Evolutionary conservation across 2,888 invertebrate genomes (phyloP).

Genomic region (Ectemnius cavifrons): DNA sequence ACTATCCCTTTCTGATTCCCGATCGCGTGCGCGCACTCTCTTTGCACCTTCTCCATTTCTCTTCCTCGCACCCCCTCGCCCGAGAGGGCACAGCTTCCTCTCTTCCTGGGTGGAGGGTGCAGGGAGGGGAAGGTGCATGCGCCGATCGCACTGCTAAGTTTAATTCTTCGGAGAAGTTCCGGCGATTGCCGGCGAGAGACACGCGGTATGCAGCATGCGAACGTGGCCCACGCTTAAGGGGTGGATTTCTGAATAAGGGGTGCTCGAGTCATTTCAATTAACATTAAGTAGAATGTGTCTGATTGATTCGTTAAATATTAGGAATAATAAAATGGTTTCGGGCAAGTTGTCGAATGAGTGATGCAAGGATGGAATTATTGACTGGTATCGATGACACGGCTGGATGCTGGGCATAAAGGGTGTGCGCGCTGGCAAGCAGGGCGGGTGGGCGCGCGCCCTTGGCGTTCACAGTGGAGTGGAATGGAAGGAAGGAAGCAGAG

Average conservation of each 20-base stretch:
- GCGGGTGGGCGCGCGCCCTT: too few relatives aligned
- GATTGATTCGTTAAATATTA: too few relatives aligned
- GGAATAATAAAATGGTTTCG: too few relatives aligned
- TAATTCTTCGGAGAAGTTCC: constrained; percentile 56
- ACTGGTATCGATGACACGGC: not conserved
- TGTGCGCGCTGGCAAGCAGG: too few relatives aligned
- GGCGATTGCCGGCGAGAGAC: constrained; percentile 26
- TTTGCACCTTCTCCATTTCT: not conserved
- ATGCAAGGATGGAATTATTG: too few relatives aligned
- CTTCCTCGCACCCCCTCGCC: not conserved
- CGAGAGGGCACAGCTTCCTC: not conserved
- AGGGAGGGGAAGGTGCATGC: constrained; percentile 53
- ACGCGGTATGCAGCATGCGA: too few relatives aligned
- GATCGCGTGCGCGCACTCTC: not conserved
- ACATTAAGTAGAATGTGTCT: too few relatives aligned
- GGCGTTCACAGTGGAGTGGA: not conserved
- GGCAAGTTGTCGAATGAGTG: too few relatives aligned
- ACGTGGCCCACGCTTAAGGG: too few relatives aligned
- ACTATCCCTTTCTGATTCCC: not conserved
- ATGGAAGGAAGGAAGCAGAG: not conserved
- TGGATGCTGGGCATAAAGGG: too few relatives aligned
- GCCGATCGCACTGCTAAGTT: constrained; percentile 55
- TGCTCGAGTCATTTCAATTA: too few relatives aligned
- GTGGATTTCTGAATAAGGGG: too few relatives aligned
- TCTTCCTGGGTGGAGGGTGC: not conserved